A percentile compares a stretch with the other conserved stretches of the same genome.
These are phyloP conservation scores for Hydrophis major DNA, from an alignment of 2,797 vertebrate species.

Conservation along the genomic window DNA sequence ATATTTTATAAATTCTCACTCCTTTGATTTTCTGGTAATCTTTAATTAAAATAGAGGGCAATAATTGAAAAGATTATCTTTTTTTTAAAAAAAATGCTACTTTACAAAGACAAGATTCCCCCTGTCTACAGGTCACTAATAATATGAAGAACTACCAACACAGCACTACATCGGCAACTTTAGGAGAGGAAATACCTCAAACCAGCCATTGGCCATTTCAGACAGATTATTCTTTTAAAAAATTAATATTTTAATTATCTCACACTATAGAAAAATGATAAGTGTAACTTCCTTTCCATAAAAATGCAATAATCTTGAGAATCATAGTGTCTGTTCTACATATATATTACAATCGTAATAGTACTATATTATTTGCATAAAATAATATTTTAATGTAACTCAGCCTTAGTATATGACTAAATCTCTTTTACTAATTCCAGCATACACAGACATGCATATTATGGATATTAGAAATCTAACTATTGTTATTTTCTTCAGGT, in stretches of 20 bases:
- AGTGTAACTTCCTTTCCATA: background rate
- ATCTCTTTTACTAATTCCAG: background rate
- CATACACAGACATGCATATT: background rate
- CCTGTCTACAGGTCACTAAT: background rate
- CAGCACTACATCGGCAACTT: background rate
- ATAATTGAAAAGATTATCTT: constrained; percentile 29
- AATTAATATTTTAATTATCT: background rate
- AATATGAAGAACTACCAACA: background rate
- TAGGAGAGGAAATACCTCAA: background rate
- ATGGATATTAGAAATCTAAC: background rate
- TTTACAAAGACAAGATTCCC: background rate
- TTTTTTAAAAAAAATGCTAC: constrained; percentile 42
- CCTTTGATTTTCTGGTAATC: constrained; percentile 47
- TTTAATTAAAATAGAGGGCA: constrained; percentile 40
- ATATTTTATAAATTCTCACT: background rate
- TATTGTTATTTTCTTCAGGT: constrained; percentile 41
- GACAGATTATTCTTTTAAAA: background rate
- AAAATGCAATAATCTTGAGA: background rate
- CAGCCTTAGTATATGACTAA: background rate
- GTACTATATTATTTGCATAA: background rate
- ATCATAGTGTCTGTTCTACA: background rate
- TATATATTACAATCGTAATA: background rate
- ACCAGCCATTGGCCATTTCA: background rate
- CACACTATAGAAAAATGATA: background rate
- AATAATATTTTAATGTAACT: background rate